A percentile compares a stretch with the other conserved stretches of the same genome.
Conservation (phyloP, 1,140 invertebrate genomes). For the Pogonomyrmex barbatus region DNA sequence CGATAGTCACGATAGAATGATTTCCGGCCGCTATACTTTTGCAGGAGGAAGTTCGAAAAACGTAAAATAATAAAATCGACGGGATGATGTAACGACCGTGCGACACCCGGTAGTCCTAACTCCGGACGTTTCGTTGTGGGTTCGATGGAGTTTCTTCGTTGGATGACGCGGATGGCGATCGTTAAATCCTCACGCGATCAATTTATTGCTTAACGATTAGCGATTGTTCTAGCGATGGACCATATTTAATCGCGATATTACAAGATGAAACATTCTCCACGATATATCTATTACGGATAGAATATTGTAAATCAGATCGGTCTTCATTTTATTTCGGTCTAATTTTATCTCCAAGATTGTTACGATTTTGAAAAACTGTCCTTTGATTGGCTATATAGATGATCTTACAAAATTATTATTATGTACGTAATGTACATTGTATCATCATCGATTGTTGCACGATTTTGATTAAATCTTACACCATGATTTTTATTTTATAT, state of each 20-base stretch:
- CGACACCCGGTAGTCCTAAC: not conserved
- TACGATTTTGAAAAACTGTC: not conserved
- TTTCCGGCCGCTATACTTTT: not conserved
- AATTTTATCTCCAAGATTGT: no score
- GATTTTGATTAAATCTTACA: not conserved
- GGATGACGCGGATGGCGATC: not conserved
- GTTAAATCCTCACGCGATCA: conserved; percentile 1
- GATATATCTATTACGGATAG: no score
- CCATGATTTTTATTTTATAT: not conserved
- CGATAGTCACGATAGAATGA: no score
- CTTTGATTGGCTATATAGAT: not conserved
- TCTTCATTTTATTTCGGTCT: no score
- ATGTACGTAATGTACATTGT: not conserved
- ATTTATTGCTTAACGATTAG: conserved; percentile 13
- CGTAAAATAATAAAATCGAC: not conserved
- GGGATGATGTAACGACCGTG: not conserved
- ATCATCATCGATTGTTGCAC: not conserved
- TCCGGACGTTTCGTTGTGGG: no score
- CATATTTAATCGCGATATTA: no score
- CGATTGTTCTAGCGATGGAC: no score
- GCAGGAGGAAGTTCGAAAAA: not conserved
- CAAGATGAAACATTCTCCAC: no score
- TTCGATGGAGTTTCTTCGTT: not conserved
- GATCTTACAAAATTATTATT: not conserved
- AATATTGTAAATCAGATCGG: no score